Evolutionary conservation across 2,113 vertebrate genomes (phyloP).

Genomic region (human (Homo sapiens)): GRCh38 chr11:7577001-7577500

Average conservation of each 20-base stretch:
- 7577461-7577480: constrained; percentile 76
- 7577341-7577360: constrained; percentile 70
- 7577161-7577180: constrained; percentile 83
- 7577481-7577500: constrained; percentile 69
- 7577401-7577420: constrained; percentile 75
- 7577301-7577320: constrained; percentile 16
- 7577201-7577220: constrained; percentile 49
- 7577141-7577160: constrained; percentile 86
- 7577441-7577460: constrained; percentile 69
- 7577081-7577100: constrained; percentile 90
- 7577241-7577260: constrained; percentile 66
- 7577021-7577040: constrained; percentile 81
- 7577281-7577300: constrained; percentile 51
- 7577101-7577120: constrained; percentile 85
- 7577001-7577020: constrained; percentile 84
- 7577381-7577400: constrained; percentile 27
- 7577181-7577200: constrained; percentile 48
- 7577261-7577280: constrained; percentile 85
- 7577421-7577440: constrained; percentile 78
- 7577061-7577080: constrained; percentile 89
- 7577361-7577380: constrained; percentile 55
- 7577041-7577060: constrained; percentile 82
- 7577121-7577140: constrained; percentile 85
- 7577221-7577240: neutral
- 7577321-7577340: neutral